phyloP scores from a whole-genome alignment of 1,140 invertebrate species.

The Eriosoma lanigerum region DNA sequence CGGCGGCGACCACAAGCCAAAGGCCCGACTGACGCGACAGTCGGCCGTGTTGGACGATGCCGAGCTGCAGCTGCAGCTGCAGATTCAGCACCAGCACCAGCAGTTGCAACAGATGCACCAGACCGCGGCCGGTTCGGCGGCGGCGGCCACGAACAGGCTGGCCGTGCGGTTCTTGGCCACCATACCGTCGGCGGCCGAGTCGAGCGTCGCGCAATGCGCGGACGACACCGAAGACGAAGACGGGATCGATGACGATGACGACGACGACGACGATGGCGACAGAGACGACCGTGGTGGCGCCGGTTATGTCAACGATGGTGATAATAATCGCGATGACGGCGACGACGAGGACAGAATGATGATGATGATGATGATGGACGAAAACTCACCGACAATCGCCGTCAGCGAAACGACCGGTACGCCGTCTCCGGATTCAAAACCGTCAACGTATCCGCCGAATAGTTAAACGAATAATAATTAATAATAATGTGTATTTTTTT shows the following conservation, averaged over 20 bases:
- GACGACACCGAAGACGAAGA: conserved; percentile 64
- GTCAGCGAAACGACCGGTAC: neutral
- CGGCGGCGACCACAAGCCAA: conserved; percentile 59
- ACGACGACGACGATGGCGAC: conserved; percentile 60
- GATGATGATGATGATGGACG: neutral
- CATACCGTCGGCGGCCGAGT: conserved; percentile 80
- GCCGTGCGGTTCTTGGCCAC: conserved; percentile 73
- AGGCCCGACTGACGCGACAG: conserved; percentile 74
- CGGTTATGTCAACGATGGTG: too few relatives aligned
- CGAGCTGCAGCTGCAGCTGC: conserved; percentile 51
- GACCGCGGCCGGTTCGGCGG: conserved; percentile 44
- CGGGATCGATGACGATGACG: conserved; percentile 54
- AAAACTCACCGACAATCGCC: neutral
- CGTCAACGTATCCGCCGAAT: neutral
- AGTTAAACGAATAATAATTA: neutral
- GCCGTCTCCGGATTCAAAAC: neutral
- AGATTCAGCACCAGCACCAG: too few relatives aligned
- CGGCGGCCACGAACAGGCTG: conserved; percentile 58
- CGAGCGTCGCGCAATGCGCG: conserved; percentile 65
- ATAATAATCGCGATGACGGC: conserved; percentile 54
- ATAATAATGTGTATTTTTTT: too few relatives aligned
- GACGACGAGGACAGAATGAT: conserved; percentile 5
- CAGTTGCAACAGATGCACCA: too few relatives aligned
- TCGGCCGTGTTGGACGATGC: conserved; percentile 62
- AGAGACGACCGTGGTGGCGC: conserved; percentile 57